Evolutionary conservation across 2,888 invertebrate species (phyloP).

Genomic region (Parapristionchus giblindavisi): DNA sequence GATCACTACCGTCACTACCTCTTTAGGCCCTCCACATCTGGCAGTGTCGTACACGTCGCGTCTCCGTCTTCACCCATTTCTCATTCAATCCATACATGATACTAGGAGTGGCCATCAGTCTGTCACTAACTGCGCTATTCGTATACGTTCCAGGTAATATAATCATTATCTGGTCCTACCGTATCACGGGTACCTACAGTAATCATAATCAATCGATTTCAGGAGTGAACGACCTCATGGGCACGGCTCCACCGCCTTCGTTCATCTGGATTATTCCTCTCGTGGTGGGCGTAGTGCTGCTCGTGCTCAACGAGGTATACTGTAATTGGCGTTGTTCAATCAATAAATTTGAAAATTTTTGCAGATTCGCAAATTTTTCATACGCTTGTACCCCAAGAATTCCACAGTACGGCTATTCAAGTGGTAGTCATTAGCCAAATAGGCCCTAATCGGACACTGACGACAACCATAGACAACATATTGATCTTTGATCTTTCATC

Average conservation of each 20-base stretch:
- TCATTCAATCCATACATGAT: conserved; percentile 17
- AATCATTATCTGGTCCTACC: too few relatives aligned
- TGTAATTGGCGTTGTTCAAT: background rate
- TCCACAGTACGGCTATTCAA: conserved; percentile 24
- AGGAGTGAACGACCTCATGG: conserved; percentile 34
- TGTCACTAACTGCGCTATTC: conserved; percentile 15
- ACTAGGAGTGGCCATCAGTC: background rate
- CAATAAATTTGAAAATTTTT: background rate
- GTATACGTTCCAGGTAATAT: conserved; percentile 35
- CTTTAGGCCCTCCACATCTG: conserved; percentile 34
- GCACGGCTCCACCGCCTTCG: conserved; percentile 17
- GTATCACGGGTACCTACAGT: background rate
- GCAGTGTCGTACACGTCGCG: conserved; percentile 30
- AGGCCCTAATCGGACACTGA: too few relatives aligned
- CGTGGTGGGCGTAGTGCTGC: conserved; percentile 24
- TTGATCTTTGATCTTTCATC: too few relatives aligned
- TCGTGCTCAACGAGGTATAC: conserved; percentile 29
- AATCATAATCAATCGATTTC: background rate
- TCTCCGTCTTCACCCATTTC: conserved; percentile 28
- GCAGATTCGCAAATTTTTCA: conserved; percentile 32
- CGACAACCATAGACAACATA: too few relatives aligned
- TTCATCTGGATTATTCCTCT: conserved; percentile 28
- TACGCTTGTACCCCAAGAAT: conserved; percentile 23
- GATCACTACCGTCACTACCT: too few relatives aligned
- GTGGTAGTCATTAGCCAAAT: conserved; percentile 8